Base-by-base conservation (phyloP, 2,888 invertebrate species). In the Rhagonycha lutea region DNA sequence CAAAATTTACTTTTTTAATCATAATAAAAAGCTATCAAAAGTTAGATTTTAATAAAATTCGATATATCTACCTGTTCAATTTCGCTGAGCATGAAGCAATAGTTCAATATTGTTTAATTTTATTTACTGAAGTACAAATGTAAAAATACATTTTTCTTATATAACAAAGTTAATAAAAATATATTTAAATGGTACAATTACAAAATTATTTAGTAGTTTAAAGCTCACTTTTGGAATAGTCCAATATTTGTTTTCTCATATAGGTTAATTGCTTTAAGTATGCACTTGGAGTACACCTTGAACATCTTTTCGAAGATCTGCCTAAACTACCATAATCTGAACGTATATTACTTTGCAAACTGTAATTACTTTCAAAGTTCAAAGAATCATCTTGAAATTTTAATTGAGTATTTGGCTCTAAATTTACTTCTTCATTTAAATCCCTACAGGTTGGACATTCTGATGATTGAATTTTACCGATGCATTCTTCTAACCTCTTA, bases 221-320 rank as follows among this genome's bases (percentile, higher is more conserved):
- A 84, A 78, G 84, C 82, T 80, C 88, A 63, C 90, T 89, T 79
- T 88, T 88, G 68, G 90, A 89, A n/a, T 87, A 87, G 83, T 89
- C 89, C 0, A 92, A 88, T 14, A 91, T 88, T 80, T 91, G 89
- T 81, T 88, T 88, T 80, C 92, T 87, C 85, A 91, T 86, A 72
- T 89, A 87, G 11, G 91, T 90, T 78, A 92, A 87, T 84, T 92
- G 90, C 80, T 89, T 89, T 74, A 92, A 84, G 86, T 91, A 92
- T 77, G 90, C 89, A 72, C 90, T 91, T 0, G 92, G 92, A 81
- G 86, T 88, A 68, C 85, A 86, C 60, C 83, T 82, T 5, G 85
- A 81, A 12, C 80, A 81, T 65, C 82, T 80, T 63, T 81, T 82
- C 24, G 79, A 79, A 9, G 82, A 82, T 65, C 83, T 82, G 74